Evolutionary conservation across 2,888 invertebrate genomes (phyloP).

Genomic region (Leptopilina drosophilae): DNA sequence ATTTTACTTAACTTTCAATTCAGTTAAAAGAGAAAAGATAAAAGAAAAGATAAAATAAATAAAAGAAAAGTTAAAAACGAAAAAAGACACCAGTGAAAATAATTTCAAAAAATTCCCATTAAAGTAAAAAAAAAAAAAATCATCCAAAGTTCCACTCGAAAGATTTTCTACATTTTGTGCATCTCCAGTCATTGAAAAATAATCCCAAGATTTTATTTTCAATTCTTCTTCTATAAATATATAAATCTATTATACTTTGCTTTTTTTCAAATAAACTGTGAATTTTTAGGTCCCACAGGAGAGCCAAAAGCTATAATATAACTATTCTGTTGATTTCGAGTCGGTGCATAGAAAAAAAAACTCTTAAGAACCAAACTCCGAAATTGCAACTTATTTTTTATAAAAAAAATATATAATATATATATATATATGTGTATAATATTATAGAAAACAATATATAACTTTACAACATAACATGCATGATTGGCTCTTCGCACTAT

Average conservation of each 20-base stretch:
- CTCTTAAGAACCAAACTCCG: conserved; percentile 6
- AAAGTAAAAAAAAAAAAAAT: background rate
- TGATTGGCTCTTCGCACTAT: conserved; percentile 38
- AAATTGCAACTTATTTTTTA: conserved; percentile 8
- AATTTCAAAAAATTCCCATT: too few species aligned
- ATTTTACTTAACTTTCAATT: too few species aligned
- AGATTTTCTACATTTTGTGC: conserved; percentile 28
- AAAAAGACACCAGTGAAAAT: too few species aligned
- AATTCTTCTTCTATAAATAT: conserved; percentile 1
- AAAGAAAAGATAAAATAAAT: too few species aligned
- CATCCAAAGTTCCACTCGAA: background rate
- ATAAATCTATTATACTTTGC: background rate
- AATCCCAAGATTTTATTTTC: background rate
- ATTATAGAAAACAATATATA: conserved; percentile 34
- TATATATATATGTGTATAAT: conserved; percentile 13
- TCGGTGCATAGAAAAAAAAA: background rate
- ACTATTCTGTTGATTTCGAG: background rate
- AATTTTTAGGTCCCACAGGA: conserved; percentile 22
- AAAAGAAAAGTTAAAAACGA: too few species aligned
- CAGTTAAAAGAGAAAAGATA: too few species aligned
- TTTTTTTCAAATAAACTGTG: conserved; percentile 1
- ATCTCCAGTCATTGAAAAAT: conserved; percentile 21
- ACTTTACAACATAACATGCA: conserved; percentile 38
- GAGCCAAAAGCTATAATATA: conserved; percentile 3
- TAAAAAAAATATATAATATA: conserved; percentile 16